These are phyloP conservation scores for Chelonia mydas DNA, from an alignment of 2,797 vertebrate species.

Conservation along the genomic window DNA sequence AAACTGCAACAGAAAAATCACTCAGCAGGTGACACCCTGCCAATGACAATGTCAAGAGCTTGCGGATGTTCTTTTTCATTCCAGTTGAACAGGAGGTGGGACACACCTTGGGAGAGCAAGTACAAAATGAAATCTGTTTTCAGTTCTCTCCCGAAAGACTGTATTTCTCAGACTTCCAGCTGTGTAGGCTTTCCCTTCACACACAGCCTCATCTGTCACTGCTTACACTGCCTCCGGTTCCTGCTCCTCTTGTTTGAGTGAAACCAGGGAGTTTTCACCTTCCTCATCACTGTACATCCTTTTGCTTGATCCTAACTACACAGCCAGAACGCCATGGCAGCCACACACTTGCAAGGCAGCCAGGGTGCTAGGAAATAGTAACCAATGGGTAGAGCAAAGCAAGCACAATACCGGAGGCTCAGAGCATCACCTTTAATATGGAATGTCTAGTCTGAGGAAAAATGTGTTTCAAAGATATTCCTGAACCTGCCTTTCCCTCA, in stretches of 20 bases:
- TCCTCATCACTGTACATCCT: background rate
- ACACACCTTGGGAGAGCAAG: background rate
- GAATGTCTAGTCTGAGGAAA: background rate
- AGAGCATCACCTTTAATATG: background rate
- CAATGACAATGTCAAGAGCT: background rate
- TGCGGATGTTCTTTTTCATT: fast-evolving
- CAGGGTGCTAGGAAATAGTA: background rate
- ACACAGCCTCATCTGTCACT: background rate
- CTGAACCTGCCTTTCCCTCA: background rate
- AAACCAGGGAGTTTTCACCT: background rate
- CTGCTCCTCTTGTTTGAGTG: background rate
- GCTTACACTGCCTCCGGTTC: background rate
- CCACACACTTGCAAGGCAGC: background rate
- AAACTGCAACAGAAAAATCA: background rate
- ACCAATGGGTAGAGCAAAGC: background rate
- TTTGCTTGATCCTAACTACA: background rate
- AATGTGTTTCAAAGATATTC: background rate
- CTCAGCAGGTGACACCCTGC: background rate
- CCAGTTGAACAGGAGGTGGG: background rate
- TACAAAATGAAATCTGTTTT: background rate
- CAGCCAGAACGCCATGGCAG: background rate
- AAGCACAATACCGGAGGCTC: background rate
- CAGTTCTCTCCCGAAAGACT: background rate
- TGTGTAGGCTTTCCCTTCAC: background rate
- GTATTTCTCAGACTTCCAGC: background rate